These are phyloP conservation scores for Eristalis arbustorum DNA, from an alignment of 2,888 invertebrate species.

Conservation along the genomic window DNA sequence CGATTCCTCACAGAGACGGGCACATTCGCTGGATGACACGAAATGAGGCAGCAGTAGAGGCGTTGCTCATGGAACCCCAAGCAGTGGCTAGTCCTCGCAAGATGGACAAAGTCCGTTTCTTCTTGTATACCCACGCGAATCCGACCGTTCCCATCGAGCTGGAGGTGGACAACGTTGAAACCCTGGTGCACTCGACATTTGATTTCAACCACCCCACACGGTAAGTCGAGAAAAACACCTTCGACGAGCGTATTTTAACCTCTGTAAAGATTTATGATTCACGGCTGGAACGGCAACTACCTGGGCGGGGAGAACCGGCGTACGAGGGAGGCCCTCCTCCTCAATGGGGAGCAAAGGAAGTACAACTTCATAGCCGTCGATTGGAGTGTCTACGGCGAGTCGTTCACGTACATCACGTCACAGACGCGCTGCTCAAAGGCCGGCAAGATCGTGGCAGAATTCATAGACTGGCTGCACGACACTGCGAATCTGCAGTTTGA, in stretches of 20 bases:
- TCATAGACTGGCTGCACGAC: conserved; percentile 79
- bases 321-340: conserved; percentile 80
- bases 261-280: conserved; percentile 33
- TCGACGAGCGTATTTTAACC: background rate
- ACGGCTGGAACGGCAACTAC: conserved; percentile 43
- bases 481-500: conserved; percentile 80
- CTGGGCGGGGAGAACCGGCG: conserved; percentile 72
- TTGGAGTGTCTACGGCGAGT: conserved; percentile 81
- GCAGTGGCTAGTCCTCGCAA: background rate
- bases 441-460: conserved; percentile 64
- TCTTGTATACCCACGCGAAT: conserved; percentile 50
- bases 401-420: conserved; percentile 81
- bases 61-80: conserved; percentile 8
- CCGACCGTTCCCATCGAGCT: conserved; percentile 36
- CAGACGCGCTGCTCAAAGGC: conserved; percentile 76
- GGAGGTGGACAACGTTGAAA: conserved; percentile 19
- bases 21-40: conserved; percentile 33
- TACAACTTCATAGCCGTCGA: conserved; percentile 83
- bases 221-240: background rate
- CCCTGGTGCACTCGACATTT: conserved; percentile 30
- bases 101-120: conserved; percentile 45
- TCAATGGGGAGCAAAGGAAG: conserved; percentile 81
- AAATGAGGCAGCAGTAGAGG: conserved; percentile 11
- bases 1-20: conserved; percentile 40
- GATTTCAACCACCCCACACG: conserved; percentile 28